Percentiles rank a stretch among this genome's conserved stretches.
phyloP scores from a whole-genome alignment of 2,797 vertebrate genomes.

The Sandelia bainsii region DNA sequence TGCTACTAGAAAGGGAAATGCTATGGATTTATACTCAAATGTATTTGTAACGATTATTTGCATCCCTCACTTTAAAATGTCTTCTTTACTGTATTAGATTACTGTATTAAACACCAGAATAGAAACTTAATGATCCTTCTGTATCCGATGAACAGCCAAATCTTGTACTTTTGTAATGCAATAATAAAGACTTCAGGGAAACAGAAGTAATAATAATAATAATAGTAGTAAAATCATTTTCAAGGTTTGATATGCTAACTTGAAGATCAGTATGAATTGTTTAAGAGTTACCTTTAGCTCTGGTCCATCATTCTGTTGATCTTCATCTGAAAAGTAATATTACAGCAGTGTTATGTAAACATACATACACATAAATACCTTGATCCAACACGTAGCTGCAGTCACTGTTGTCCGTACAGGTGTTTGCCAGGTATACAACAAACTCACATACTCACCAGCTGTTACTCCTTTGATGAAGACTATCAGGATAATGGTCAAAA shows the following conservation, averaged over 20 bases:
- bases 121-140: background rate
- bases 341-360: background rate
- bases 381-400: background rate
- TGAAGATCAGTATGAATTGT: background rate
- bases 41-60: too few species aligned
- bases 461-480: conserved; percentile 58
- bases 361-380: background rate
- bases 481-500: conserved; percentile 67
- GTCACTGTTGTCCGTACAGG: too few species aligned
- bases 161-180: too few species aligned
- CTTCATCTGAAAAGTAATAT: conserved; percentile 72
- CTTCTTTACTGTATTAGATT: too few species aligned
- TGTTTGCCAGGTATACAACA: background rate
- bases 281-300: conserved; percentile 74
- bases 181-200: background rate
- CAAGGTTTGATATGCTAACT: background rate
- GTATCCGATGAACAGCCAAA: background rate
- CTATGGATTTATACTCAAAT: too few species aligned
- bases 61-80: too few species aligned
- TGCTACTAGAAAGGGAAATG: too few species aligned
- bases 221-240: background rate
- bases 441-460: conserved; percentile 76
- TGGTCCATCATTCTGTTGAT: conserved; percentile 64
- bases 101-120: too few species aligned
- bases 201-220: background rate